Percentiles rank a stretch among this genome's conserved stretches.
Conservation (phyloP, 2,888 invertebrate species). For the Plebejus melissa region DNA sequence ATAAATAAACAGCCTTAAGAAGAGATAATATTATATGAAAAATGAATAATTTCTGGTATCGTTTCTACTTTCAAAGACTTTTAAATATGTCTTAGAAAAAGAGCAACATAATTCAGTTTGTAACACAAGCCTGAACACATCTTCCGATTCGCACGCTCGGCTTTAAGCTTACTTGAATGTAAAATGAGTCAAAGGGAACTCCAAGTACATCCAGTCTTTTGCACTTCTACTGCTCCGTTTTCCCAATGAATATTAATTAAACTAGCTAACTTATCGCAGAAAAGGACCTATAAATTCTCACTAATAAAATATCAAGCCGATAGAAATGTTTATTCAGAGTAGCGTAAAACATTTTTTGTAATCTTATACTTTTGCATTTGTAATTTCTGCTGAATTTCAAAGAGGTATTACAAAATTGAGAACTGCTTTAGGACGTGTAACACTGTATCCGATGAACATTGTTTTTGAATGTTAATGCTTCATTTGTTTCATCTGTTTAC, state of each 20-base stretch:
- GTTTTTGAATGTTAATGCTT: too few species aligned
- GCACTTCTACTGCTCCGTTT: slow-evolving; percentile 4
- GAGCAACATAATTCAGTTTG: neutral
- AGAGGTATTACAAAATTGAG: too few species aligned
- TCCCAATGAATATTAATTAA: slow-evolving; percentile 2
- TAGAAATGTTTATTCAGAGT: too few species aligned
- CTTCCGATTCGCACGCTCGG: neutral
- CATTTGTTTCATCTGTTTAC: too few species aligned
- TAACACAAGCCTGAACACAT: neutral
- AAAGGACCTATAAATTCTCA: neutral
- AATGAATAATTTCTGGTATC: too few species aligned
- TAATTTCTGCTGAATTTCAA: too few species aligned
- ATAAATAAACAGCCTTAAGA: too few species aligned
- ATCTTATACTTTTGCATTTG: too few species aligned
- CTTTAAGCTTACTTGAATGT: slow-evolving; percentile 3
- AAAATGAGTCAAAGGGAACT: slow-evolving; percentile 7
- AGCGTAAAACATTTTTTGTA: too few species aligned
- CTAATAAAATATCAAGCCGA: neutral
- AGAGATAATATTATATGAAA: too few species aligned
- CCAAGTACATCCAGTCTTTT: neutral
- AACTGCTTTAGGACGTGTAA: too few species aligned
- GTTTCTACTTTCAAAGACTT: neutral
- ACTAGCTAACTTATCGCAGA: neutral
- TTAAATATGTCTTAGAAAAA: neutral
- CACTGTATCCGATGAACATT: too few species aligned